Evolutionary conservation across 2,113 vertebrate genomes (phyloP), one percentile per base, ranked within the genome.

Genomic region (Phyllopteryx taeniolatus): DNA sequence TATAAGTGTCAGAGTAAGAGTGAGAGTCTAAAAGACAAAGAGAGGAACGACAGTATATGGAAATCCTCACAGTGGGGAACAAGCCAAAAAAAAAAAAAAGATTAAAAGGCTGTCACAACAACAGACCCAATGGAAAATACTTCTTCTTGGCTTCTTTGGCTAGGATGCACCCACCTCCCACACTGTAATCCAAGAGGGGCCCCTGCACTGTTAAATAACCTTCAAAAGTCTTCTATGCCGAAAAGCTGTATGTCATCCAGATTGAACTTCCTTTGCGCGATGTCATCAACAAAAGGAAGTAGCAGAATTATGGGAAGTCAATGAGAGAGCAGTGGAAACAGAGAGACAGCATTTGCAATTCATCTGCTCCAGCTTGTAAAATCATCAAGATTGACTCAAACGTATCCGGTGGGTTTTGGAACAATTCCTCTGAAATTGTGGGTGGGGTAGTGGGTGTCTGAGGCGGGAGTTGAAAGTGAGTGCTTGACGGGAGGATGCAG

Each of bases 171-270:
- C 73, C 54, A 5, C 74, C 77, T 78, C 85, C 82, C 80, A 81
- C 79, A 64, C 78, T 73, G 76, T 79, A 84, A 84, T 80, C 70
- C 70, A 67, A 79, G 73, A 86, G 64, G 62, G 61, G 70, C 54
- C 75, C 51, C 53, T 68, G 63, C 56, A 60, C 72, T 77, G 65
- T 75, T 81, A 75, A 85, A 82, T 73, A 68, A 79, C 85, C 75
- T 87, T 85, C 74, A 84, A 57, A 80, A 56, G 74, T 72, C 73
- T 73, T 78, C 68, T 66, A 71, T 83, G 79, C 80, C 71, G 72
- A 85, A 83, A 77, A 78, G 43, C 78, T 80, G 72, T 71, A 74
- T 35, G 68, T 84, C 77, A 79, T 76, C 54, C 76, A 68, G 42
- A 56, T 68, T 31, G 20, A 59, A 67, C 81, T 80, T 85, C 84